Percentiles rank a stretch among this genome's conserved stretches.
Conservation (phyloP, 1,140 invertebrate species). For the Bombus soroeensis region DNA sequence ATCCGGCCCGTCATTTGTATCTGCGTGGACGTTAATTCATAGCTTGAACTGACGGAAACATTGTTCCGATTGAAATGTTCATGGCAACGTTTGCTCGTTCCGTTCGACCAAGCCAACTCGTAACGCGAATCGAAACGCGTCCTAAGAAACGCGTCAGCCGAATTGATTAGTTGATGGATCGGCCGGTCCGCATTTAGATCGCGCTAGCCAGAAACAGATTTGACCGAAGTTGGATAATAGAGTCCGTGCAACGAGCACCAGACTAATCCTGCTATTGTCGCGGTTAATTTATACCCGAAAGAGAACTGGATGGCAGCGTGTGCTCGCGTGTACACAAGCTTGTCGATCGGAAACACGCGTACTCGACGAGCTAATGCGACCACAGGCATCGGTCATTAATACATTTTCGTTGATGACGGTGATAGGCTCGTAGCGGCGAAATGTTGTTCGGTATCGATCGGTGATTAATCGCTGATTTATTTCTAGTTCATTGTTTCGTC, state of each 20-base stretch:
- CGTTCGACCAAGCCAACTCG: background rate
- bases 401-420: background rate
- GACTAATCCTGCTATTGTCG: slow-evolving; percentile 8
- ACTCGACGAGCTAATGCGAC: background rate
- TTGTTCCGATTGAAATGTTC: background rate
- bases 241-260: background rate
- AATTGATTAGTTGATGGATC: slow-evolving; percentile 40
- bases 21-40: slow-evolving; percentile 13
- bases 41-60: background rate
- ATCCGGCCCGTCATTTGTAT: background rate
- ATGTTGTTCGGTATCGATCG: background rate
- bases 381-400: slow-evolving; percentile 1
- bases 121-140: background rate
- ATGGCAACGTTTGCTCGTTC: no score
- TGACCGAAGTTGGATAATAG: background rate
- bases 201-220: background rate
- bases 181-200: background rate
- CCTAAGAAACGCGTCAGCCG: slow-evolving; percentile 17
- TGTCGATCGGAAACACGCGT: background rate
- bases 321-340: background rate
- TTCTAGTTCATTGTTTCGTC: background rate
- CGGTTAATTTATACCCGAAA: slow-evolving; percentile 34
- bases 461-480: background rate
- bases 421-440: background rate
- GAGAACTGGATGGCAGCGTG: background rate